phyloP scores from a whole-genome alignment of 2,113 vertebrate species.

The Ictalurus punctatus region DNA sequence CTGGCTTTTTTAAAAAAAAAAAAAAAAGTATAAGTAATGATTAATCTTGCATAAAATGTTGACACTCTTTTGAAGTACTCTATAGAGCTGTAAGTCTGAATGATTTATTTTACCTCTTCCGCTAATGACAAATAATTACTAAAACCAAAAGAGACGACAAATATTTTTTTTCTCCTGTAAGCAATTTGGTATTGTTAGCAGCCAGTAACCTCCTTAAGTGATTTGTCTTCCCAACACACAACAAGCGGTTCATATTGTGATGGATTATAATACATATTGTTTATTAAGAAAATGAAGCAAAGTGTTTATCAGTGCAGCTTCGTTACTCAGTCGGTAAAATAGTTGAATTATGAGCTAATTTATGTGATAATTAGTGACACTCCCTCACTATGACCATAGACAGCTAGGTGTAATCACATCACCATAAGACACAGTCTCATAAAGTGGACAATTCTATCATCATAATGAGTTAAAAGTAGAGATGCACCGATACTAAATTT shows the following conservation, averaged over 20 bases:
- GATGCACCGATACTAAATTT: too few species aligned
- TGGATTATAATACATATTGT: neutral
- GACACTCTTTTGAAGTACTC: neutral
- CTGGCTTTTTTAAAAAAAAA: neutral
- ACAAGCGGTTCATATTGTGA: neutral
- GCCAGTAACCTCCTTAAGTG: neutral
- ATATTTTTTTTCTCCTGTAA: neutral
- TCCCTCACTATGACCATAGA: neutral
- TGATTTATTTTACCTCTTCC: neutral
- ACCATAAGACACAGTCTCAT: neutral
- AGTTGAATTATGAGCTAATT: neutral
- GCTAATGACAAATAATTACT: slow-evolving; percentile 4
- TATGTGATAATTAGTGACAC: neutral
- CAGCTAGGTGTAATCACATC: neutral
- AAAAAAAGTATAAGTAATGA: neutral
- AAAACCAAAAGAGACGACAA: neutral
- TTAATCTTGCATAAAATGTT: neutral
- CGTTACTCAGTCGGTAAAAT: neutral
- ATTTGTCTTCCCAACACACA: neutral
- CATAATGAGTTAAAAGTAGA: neutral
- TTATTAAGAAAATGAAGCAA: neutral
- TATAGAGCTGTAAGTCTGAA: neutral
- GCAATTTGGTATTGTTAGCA: neutral
- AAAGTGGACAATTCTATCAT: neutral
- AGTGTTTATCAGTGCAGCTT: neutral